Conservation (phyloP, 2,113 vertebrate species). For the Nothoprocta perdicaria region DNA sequence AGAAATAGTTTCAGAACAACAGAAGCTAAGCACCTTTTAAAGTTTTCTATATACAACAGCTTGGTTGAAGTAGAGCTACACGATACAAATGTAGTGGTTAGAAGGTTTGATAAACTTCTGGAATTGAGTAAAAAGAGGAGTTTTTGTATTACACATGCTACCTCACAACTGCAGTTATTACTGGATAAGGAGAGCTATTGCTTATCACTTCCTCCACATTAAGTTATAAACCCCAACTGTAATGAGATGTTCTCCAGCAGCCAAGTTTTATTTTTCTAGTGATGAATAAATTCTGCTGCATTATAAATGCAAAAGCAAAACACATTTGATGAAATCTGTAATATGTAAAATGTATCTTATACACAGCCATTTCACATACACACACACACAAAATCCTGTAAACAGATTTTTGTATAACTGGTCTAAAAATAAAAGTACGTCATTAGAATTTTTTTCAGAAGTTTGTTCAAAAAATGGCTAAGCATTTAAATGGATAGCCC, state of each 20-base stretch:
- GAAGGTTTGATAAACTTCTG: background rate
- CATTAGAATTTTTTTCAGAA: background rate
- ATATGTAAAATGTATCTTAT: background rate
- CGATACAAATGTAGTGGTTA: background rate
- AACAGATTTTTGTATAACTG: background rate
- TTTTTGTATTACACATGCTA: background rate
- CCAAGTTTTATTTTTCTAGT: background rate
- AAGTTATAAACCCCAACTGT: background rate
- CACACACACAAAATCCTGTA: too few relatives aligned
- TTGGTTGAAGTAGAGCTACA: background rate
- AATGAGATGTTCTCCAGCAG: background rate
- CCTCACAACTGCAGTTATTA: background rate
- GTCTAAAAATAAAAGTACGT: background rate
- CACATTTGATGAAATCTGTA: background rate
- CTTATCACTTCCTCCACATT: background rate
- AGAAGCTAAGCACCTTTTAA: background rate
- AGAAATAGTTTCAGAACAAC: background rate
- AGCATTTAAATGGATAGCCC: background rate
- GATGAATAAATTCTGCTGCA: background rate
- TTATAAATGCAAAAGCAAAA: background rate
- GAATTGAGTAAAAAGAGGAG: background rate
- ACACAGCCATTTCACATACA: background rate
- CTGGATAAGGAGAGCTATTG: background rate
- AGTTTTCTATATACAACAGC: background rate
- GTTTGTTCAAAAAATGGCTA: background rate